Evolutionary conservation across 2,113 vertebrate species (phyloP), one percentile per base, ranked within the genome.

Genomic region (Sceloporus tristichus): DNA sequence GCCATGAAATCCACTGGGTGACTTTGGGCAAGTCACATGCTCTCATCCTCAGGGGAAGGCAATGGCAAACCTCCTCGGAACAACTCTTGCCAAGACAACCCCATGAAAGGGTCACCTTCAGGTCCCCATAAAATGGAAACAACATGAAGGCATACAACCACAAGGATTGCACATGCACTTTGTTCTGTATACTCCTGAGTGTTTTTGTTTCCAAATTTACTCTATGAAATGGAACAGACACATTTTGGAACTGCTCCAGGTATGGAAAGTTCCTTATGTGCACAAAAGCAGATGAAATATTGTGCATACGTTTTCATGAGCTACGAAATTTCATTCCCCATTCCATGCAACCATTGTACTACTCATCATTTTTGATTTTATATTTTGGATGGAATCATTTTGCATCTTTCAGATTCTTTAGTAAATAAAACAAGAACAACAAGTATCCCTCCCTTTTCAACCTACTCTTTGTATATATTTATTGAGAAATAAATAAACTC

Each of bases 401-500:
- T 62, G 23, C 59, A n/a, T 23, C 40, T 68, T 85, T 74, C 71
- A 56, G 59, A 34, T 84, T 18, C 48, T 84, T 73, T 84, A 84
- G 18, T 6, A 74, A 16, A 84, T 19, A 70, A 56, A 84, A 85
- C 59, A 21, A 66, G 14, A 40, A n/a, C 74, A 85, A 38, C 29
- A 85, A 27, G 38, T n/a, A 19, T 34, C 40, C n/a, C 1, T 34
- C 25, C 25, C 18, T 8, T 53, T 78, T 78, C 9, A 29, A 27
- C 9, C 25, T 27, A 9, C 2, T 7, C 9, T 42, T 1, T 76
- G n/a, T 88, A 9, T 75, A 9, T 75, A 11, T 66, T 88, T 65
- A 76, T 62, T 82, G n/a, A n/a, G 54, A 82, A 87, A 59, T 42
- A 82, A 87, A 59, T 62, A 75, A 48, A 56, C 82, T 53, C 59